Percentiles rank a stretch among this genome's conserved stretches.
Conservation (phyloP, 2,888 invertebrate species). For the Cacoxenus indagator region DNA sequence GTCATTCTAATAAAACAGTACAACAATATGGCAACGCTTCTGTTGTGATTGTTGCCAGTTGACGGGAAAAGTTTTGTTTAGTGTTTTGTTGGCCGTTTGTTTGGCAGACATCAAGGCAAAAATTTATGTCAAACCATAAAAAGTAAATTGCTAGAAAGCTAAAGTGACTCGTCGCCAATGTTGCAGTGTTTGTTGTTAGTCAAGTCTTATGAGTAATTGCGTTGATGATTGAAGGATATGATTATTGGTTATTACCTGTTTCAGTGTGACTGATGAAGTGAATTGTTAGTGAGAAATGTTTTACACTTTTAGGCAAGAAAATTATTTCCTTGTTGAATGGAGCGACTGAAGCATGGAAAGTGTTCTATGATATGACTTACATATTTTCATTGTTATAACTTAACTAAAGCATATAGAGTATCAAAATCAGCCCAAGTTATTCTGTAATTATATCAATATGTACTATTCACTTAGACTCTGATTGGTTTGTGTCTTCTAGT, state of each 20-base stretch:
- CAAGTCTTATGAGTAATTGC: not conserved
- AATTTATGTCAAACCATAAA: conserved; percentile 13
- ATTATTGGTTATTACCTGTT: not conserved
- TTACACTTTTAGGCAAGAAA: not conserved
- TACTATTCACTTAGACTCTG: no score
- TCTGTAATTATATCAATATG: no score
- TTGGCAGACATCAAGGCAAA: not conserved
- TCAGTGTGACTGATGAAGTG: not conserved
- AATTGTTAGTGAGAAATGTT: not conserved
- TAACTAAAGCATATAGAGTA: no score
- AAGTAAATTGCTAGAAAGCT: conserved; percentile 4
- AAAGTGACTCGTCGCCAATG: not conserved
- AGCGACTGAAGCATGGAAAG: no score
- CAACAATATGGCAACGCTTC: conserved; percentile 7
- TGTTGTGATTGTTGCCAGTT: not conserved
- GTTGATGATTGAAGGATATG: no score
- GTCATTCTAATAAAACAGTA: conserved; percentile 1
- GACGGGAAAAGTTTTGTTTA: not conserved
- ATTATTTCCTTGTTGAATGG: no score
- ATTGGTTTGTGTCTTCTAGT: no score
- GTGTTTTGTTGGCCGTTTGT: not conserved
- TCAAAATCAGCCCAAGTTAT: no score
- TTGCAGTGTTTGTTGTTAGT: not conserved
- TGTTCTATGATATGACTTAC: no score
- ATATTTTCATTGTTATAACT: no score